A percentile compares a stretch with the other conserved stretches of the same genome.
These are phyloP conservation scores for Cheumatopsyche charites DNA, from an alignment of 1,140 invertebrate species.

Conservation along the genomic window DNA sequence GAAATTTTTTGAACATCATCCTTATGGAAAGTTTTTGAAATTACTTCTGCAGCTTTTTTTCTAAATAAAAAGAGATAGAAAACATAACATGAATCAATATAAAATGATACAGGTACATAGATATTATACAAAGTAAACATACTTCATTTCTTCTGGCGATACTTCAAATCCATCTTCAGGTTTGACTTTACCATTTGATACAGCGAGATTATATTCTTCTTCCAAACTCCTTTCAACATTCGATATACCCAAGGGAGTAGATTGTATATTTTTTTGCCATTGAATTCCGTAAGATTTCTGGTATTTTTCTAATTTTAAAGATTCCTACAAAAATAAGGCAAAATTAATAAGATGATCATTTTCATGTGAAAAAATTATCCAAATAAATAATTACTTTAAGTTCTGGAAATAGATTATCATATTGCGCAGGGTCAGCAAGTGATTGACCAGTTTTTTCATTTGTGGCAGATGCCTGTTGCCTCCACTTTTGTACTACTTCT, in stretches of 20 bases:
- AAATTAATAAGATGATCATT: conserved; percentile 6
- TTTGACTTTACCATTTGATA: conserved; percentile 29
- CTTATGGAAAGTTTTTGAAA: neutral
- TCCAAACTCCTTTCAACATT: conserved; percentile 43
- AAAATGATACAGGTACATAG: too few species aligned
- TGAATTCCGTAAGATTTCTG: conserved; percentile 40
- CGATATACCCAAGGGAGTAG: conserved; percentile 28
- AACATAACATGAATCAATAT: too few species aligned
- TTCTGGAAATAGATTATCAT: conserved; percentile 47
- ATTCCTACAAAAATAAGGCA: conserved; percentile 39
- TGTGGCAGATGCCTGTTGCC: conserved; percentile 41
- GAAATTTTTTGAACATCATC: neutral
- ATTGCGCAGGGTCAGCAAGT: conserved; percentile 42
- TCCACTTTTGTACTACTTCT: conserved; percentile 47
- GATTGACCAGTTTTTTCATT: conserved; percentile 48
- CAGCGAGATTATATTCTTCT: conserved; percentile 26
- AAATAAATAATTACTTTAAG: conserved; percentile 37
- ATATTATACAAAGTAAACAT: neutral
- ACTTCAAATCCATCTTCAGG: conserved; percentile 19
- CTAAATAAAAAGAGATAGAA: conserved; percentile 11
- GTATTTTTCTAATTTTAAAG: conserved; percentile 42
- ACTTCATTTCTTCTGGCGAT: conserved; percentile 40
- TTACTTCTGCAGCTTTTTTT: neutral
- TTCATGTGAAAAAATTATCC: neutral
- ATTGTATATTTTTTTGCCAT: conserved; percentile 37